Evolutionary conservation across 2,888 invertebrate species (phyloP), one percentile per base, ranked within the genome.

Genomic region (Orgyia antiqua): DNA sequence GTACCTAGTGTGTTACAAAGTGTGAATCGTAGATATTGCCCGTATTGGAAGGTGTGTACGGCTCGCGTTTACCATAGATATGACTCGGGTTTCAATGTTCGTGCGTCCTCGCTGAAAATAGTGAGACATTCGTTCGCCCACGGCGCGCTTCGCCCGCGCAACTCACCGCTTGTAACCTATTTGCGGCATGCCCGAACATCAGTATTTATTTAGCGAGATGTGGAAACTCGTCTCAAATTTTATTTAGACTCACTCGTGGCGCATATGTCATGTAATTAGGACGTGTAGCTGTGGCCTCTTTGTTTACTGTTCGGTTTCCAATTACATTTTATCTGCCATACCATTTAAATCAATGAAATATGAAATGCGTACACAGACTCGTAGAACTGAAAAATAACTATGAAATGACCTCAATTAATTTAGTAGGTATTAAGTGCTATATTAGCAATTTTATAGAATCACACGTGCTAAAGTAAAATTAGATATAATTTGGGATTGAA

Each of bases 61-160:
- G 29, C 38, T 47, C 43, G 54, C 57, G 62, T 45, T 57, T 58
- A 54, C 39, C 64, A 42, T 50, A 61, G 55, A 43, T 60, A 62
- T 80, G 80, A 75, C 82, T 86, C 84, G 77, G 68, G 76, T 86
- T 86, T 73, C 86, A 83, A 62, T 62, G 69, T 60, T 59, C 61
- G 68, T 65, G 68, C 72, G 82, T 65, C 79, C 80, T 79, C 78
- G 76, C 86, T 84, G 80, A 83, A 86, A 83, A 86, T 83, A 83
- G 83, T 79, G 82, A 47, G 57, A 51, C 51, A 36, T 39, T 39
- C 38, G 38, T 6, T 6, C 15, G 15, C 15, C 15, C 15, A 15
- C 15, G 6, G 4, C 6, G 39, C 46, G 49, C 54, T 37, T 58
- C 52, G 56, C 55, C 58, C 57, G 57, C 62, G 52, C 60, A 45